Conservation (phyloP, 64 coral and sea anemone genomes). For the Dendronephthya gigantea region DNA sequence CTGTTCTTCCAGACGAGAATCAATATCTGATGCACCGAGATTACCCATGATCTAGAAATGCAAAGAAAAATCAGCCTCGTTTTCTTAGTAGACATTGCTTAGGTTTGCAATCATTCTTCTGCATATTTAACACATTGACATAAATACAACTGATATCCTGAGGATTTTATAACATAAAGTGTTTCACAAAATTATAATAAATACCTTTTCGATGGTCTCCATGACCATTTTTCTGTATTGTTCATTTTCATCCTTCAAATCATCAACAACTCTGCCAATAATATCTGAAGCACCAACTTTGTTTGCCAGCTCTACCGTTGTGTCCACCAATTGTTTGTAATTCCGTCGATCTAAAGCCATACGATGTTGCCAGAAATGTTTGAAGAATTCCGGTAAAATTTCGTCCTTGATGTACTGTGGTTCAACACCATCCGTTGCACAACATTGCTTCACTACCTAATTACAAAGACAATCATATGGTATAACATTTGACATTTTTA, state of each 20-base stretch:
- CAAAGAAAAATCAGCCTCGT: too few relatives aligned
- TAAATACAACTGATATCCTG: too few relatives aligned
- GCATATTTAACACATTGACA: too few relatives aligned
- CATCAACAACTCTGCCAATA: constrained; percentile 87
- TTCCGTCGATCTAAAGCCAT: constrained; percentile 96
- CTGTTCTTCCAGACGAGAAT: constrained; percentile 95
- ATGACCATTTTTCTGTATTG: constrained; percentile 99
- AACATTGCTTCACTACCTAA: constrained; percentile 96
- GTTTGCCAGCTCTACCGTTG: constrained; percentile 92
- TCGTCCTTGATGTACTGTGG: constrained; percentile 94
- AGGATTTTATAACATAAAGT: too few relatives aligned
- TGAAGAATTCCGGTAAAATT: constrained; percentile 98
- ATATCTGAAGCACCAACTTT: constrained; percentile 99
- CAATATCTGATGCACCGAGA: constrained; percentile 86
- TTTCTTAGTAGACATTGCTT: too few relatives aligned
- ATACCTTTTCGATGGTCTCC: constrained; percentile 99
- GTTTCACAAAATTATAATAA: too few relatives aligned
- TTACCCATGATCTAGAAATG: constrained; percentile 82
- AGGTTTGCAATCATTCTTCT: too few relatives aligned
- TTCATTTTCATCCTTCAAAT: constrained; percentile 99
- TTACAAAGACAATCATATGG: too few relatives aligned
- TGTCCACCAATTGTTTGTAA: constrained; percentile 90
- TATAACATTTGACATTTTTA: too few relatives aligned
- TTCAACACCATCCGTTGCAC: constrained; percentile 99
- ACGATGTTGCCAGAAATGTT: constrained; percentile 99